Base-by-base conservation (phyloP, 92 coral and sea anemone genomes). In the Hydrozoanthus gracilis region DNA sequence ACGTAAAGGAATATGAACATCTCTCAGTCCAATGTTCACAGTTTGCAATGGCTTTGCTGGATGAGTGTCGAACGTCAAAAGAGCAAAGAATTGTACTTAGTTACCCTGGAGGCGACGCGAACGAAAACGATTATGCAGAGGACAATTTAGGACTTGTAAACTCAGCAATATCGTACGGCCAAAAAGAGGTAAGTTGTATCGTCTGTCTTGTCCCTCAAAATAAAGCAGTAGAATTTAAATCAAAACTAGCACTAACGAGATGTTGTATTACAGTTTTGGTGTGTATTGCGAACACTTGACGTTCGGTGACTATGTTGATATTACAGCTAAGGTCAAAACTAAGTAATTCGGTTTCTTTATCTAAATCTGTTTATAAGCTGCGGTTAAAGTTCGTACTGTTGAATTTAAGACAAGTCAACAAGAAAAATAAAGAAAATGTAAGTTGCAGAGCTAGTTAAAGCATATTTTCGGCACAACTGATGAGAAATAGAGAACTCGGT, bases 51-150 rank as follows among this genome's bases (percentile, higher is more conserved):
- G 95, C 95, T 12, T 87, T 97, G 61, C 88, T 97, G 18, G 98
- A 92, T 78, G 99, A 97, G 76, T 97, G 99, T 73, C 91, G 92
- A 85, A 95, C 93, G 10, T 90, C 97, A 7, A 97, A 90, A 68
- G 99, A 97, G 64, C 99, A 97, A 56, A 93, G 89, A 52, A 87
- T 88, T 20, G 90, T 97, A 8, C 79, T 97, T 7, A 90, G 94
- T 79, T 97, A 91, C 82, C 98, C 99, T 3, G 98, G 96, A 0
- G 96, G 87, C 69, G 86, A 95, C 7, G 93, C 93, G 0, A 71
- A 88, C 10, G 94, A 93, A 13, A 93, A 58, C 3, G 95, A 93
- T 20, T 89, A 77, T 77, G 86, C 82, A 61, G 95, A 92, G 2
- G 93, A 90, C 65, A 77, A 91, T 27, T 92, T 97, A 55, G 99